Evolutionary conservation across 2,888 invertebrate genomes (phyloP).

Genomic region (Sabatieria punctata): DNA sequence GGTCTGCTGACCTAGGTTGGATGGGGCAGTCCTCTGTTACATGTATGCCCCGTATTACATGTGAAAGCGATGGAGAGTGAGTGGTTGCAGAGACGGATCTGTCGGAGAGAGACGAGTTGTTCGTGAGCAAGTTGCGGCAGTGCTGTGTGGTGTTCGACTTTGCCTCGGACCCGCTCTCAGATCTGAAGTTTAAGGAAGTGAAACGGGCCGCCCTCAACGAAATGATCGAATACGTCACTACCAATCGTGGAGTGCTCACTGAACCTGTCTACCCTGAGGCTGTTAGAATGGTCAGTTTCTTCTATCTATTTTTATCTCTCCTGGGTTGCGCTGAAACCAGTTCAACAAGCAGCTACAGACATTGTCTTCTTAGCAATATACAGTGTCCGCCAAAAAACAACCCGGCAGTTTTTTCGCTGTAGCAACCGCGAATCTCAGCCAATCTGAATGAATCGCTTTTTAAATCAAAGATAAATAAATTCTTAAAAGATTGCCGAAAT

Average conservation of each 20-base stretch:
- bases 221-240: conserved; percentile 83
- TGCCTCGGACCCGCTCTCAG: conserved; percentile 70
- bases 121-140: conserved; percentile 87
- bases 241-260: conserved; percentile 47
- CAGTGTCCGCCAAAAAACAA: no score
- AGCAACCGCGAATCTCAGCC: no score
- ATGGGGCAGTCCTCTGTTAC: not conserved
- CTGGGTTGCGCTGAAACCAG: no score
- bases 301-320: conserved; percentile 1
- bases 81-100: conserved; percentile 14
- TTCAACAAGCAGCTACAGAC: no score
- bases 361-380: no score
- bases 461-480: no score
- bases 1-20: no score
- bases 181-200: conserved; percentile 92
- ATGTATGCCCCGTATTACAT: not conserved
- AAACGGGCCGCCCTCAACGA: conserved; percentile 88
- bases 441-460: no score
- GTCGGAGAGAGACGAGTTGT: conserved; percentile 75
- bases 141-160: conserved; percentile 98
- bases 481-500: no score
- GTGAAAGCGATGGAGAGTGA: not conserved
- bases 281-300: conserved; percentile 71
- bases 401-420: no score
- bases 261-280: conserved; percentile 94